Evolutionary conservation across 2,113 vertebrate species (phyloP).

Genomic region (Gadus macrocephalus): DNA sequence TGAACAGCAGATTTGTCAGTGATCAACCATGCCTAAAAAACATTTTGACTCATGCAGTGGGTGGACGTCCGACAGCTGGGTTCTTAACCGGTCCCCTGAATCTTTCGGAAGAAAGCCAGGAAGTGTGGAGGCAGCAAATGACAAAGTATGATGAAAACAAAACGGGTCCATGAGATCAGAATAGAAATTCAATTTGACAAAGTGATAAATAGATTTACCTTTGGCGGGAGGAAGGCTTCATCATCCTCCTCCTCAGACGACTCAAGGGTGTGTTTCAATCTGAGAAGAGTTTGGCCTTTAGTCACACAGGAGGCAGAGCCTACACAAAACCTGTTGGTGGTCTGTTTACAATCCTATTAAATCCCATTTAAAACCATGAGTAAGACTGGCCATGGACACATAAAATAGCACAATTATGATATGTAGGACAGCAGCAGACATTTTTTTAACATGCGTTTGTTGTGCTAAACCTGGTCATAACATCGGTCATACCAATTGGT

Average conservation of each 20-base stretch:
- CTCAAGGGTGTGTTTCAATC: conserved; percentile 68
- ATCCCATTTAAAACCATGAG: not conserved
- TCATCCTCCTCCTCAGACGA: conserved; percentile 75
- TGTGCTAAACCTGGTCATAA: no score
- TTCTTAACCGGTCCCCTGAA: conserved; percentile 38
- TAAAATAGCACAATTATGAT: no score
- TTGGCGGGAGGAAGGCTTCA: conserved; percentile 53
- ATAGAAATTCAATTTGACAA: not conserved
- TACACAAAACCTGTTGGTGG: conserved; percentile 5
- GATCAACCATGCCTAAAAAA: no score
- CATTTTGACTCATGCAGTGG: not conserved
- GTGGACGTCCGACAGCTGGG: conserved; percentile 14
- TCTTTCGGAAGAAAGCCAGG: conserved; percentile 36
- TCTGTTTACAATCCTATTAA: not conserved
- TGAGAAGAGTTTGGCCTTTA: conserved; percentile 26
- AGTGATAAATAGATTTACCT: conserved; percentile 48
- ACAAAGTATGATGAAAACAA: conserved; percentile 46
- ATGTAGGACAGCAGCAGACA: no score
- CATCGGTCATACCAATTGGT: no score
- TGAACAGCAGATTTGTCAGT: no score
- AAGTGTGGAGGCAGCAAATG: conserved; percentile 40
- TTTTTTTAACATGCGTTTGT: no score
- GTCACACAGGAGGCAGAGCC: not conserved
- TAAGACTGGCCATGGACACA: no score
- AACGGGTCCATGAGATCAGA: not conserved